Conservation (phyloP, 1,140 invertebrate species). For the Brachystomella parvula region DNA sequence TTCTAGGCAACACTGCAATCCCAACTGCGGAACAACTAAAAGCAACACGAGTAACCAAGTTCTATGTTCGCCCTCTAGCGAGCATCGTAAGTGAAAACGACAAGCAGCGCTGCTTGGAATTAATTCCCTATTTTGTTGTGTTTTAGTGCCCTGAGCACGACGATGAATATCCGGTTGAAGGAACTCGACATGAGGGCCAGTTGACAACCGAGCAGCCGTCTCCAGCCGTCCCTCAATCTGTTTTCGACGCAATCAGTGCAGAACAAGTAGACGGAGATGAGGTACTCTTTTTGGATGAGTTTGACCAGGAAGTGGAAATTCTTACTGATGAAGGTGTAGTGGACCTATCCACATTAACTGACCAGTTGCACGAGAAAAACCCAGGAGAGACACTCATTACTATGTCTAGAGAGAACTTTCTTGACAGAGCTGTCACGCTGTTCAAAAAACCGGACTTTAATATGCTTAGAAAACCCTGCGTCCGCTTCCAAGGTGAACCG, state of each 20-base stretch:
- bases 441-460: background rate
- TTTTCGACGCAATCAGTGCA: background rate
- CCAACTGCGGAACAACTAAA: background rate
- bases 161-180: background rate
- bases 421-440: background rate
- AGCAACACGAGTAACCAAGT: background rate
- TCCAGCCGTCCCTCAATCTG: background rate
- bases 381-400: background rate
- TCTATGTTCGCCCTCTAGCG: background rate
- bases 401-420: background rate
- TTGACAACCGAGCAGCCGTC: background rate
- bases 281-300: background rate
- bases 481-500: background rate
- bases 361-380: background rate
- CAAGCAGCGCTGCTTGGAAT: background rate
- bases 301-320: background rate
- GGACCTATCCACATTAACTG: too few species aligned
- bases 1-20: background rate
- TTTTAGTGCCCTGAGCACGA: background rate
- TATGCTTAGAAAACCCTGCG: background rate
- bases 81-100: background rate
- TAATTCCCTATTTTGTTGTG: background rate
- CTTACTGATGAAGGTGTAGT: too few species aligned
- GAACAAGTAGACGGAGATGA: background rate
- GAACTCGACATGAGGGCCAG: background rate